Evolutionary conservation across 1,140 invertebrate species (phyloP).

Genomic region (Muscidifurax raptorellus): DNA sequence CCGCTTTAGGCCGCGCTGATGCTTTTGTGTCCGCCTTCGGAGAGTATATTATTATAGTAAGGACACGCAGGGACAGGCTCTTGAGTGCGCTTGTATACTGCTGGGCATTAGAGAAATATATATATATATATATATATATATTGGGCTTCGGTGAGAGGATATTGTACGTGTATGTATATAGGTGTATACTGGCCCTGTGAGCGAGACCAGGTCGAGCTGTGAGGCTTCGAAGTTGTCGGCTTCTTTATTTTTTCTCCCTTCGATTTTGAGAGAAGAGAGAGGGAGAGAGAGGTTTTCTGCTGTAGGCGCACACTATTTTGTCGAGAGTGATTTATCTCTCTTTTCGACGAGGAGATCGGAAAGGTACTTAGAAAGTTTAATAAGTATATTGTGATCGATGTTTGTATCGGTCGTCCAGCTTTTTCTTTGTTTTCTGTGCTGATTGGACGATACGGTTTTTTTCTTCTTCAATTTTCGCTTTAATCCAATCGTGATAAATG

Average conservation of each 20-base stretch:
- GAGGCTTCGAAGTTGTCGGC: not conserved
- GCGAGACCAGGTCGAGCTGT: not conserved
- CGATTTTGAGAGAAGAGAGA: not conserved
- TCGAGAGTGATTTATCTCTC: not conserved
- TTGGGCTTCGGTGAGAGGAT: not conserved
- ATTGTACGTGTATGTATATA: not conserved
- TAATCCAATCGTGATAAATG: not conserved
- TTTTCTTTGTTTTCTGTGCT: not conserved
- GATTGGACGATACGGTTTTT: not conserved
- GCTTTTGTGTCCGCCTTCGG: not conserved
- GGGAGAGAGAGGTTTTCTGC: not conserved
- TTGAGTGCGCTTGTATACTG: not conserved
- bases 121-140: no score
- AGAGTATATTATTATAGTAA: not conserved
- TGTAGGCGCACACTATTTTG: not conserved
- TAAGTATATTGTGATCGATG: conserved; percentile 1
- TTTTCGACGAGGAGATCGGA: not conserved
- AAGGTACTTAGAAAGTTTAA: not conserved
- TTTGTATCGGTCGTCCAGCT: not conserved
- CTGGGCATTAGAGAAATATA: not conserved
- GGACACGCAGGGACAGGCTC: not conserved
- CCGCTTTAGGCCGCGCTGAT: not conserved
- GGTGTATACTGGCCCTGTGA: not conserved
- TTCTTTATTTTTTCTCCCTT: not conserved
- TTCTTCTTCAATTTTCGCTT: not conserved